These are phyloP conservation scores for Cydia strobilella DNA, from an alignment of 1,140 invertebrate genomes.

Conservation along the genomic window DNA sequence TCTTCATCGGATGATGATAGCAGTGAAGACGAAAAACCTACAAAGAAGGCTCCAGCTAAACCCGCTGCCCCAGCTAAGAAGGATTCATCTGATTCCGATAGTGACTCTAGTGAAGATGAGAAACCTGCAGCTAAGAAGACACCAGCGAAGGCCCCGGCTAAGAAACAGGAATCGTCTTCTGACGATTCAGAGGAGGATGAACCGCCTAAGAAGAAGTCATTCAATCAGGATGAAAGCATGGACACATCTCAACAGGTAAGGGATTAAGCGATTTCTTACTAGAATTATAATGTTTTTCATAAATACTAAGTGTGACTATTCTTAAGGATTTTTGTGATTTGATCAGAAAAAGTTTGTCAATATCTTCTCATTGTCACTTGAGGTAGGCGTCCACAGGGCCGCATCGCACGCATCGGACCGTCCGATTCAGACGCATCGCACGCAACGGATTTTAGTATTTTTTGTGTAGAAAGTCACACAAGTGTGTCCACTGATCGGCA, in stretches of 20 bases:
- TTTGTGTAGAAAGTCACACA: too few species aligned
- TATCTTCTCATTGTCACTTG: too few species aligned
- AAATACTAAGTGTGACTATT: too few species aligned
- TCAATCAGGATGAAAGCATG: conserved; percentile 21
- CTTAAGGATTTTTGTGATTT: too few species aligned
- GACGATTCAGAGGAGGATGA: conserved; percentile 48
- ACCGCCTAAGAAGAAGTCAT: conserved; percentile 54
- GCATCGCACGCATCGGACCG: too few species aligned
- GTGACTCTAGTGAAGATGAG: conserved; percentile 38
- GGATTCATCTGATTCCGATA: conserved; percentile 27
- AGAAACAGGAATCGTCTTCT: conserved; percentile 31
- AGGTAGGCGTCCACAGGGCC: too few species aligned
- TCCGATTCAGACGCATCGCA: too few species aligned
- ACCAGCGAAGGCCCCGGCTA: conserved; percentile 28
- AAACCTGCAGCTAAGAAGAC: conserved; percentile 33
- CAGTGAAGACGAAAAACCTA: conserved; percentile 33
- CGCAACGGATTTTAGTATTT: too few species aligned
- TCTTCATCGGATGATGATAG: conserved; percentile 32
- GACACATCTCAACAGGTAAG: conserved; percentile 29
- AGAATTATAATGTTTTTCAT: not conserved
- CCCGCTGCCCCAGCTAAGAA: conserved; percentile 27
- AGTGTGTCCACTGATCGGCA: too few species aligned
- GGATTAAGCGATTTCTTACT: conserved; percentile 13
- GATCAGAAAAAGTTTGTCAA: too few species aligned
- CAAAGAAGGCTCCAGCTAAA: conserved; percentile 21